Base-by-base conservation (phyloP, 2,797 vertebrate species). In the Eptatretus atami region DNA sequence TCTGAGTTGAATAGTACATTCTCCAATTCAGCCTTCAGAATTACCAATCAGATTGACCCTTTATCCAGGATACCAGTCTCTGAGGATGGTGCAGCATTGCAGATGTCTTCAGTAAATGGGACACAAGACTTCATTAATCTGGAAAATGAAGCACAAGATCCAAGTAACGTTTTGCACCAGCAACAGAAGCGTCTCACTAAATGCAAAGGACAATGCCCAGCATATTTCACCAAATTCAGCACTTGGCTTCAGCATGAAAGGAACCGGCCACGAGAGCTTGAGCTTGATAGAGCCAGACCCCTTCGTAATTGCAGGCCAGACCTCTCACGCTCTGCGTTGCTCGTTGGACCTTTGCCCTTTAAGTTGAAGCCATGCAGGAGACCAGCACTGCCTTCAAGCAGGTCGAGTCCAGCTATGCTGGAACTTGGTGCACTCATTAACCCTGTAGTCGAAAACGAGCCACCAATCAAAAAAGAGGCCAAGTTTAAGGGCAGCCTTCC, bases 151-250 rank as follows among this genome's bases (percentile, higher is more conserved):
- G 3, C 31, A 44, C 31, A 44, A 44, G 31, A 44, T 44, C 57
- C 57, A 25, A 61, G 25, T 12, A 9, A 61, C 10, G 57, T 61
- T 25, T n/a, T 9, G 25, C n/a, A n/a, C n/a, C 57, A 61, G 24
- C 57, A 24, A n/a, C 77, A 76, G 55, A 80, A 84, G 63, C 83
- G 90, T 68, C 77, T 92, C 72, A 87, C 81, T 73, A 82, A 85
- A 68, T 96, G 90, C 76, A 98, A 98, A 72, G 92, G 92, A 64
- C 78, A 81, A 64, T 98, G 92, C 68, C 90, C 90, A 0, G 92
- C 92, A 13, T 93, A 87, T 24, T 93, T 95, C 53, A 96, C 92
- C 0, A 82, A 90, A 19, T 95, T 98, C 66, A 98, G 90, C 63
- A 96, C 92, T 52, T 84, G 95, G 88, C 71, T 86, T 15, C 86